Conservation (phyloP, 1,140 invertebrate genomes). For the Drosophila mayri region DNA sequence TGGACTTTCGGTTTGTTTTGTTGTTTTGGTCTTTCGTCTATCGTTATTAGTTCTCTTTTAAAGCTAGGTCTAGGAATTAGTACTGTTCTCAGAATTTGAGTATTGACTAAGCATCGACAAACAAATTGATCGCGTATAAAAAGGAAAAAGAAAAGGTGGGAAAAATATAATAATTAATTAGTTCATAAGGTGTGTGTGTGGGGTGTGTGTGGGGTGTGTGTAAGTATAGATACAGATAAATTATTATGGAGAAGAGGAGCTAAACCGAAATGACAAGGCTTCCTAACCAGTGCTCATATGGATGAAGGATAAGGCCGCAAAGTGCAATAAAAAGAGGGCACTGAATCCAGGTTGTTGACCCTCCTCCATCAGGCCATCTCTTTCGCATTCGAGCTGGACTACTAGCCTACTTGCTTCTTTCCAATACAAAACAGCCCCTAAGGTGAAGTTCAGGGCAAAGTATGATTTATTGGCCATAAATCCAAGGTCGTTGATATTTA, state of each 20-base stretch:
- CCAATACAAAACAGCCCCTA: neutral
- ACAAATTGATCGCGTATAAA: slow-evolving; percentile 44
- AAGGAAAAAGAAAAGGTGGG: slow-evolving; percentile 64
- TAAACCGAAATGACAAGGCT: slow-evolving; percentile 16
- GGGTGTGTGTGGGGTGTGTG: slow-evolving; percentile 16
- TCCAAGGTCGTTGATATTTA: neutral
- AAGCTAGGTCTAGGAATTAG: slow-evolving; percentile 72
- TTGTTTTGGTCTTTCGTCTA: slow-evolving; percentile 23
- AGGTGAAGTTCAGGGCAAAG: neutral
- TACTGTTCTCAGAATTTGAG: slow-evolving; percentile 81
- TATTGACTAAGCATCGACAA: slow-evolving; percentile 67
- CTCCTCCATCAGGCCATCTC: slow-evolving; percentile 18
- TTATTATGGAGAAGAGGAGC: slow-evolving; percentile 30
- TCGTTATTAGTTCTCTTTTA: slow-evolving; percentile 12
- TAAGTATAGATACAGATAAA: slow-evolving; percentile 21
- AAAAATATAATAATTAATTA: slow-evolving; percentile 72
- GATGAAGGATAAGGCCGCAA: slow-evolving; percentile 6
- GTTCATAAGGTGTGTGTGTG: slow-evolving; percentile 50
- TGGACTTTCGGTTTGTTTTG: slow-evolving; percentile 25
- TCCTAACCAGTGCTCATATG: slow-evolving; percentile 2
- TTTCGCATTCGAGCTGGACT: slow-evolving; percentile 14
- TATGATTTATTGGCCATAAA: neutral
- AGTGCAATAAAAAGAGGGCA: slow-evolving; percentile 10
- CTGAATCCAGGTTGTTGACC: slow-evolving; percentile 7
- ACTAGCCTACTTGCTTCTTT: slow-evolving; percentile 10